These are phyloP conservation scores for Momotus momota DNA, from an alignment of 2,797 vertebrate genomes.

Conservation along the genomic window DNA sequence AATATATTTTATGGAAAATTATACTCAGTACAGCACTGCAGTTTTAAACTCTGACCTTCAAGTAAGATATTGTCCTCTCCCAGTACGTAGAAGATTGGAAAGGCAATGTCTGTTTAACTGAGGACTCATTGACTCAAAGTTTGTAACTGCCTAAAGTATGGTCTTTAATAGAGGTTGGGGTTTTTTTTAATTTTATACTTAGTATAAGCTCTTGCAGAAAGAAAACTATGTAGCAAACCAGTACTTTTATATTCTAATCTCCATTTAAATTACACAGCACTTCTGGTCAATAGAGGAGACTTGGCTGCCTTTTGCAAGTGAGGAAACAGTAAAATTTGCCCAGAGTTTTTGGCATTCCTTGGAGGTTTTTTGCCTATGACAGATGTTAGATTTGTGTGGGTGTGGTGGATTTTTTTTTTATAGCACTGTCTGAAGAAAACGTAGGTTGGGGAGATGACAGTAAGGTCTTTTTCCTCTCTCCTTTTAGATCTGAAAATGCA, in stretches of 20 bases:
- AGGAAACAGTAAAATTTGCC: background rate
- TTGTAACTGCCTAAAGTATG: background rate
- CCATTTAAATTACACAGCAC: background rate
- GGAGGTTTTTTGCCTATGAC: background rate
- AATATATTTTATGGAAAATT: background rate
- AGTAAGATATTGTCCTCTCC: background rate
- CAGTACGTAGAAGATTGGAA: background rate
- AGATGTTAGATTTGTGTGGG: slow-evolving; percentile 2
- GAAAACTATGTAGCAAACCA: background rate
- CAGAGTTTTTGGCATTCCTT: background rate
- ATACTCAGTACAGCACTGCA: background rate
- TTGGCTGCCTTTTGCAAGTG: background rate
- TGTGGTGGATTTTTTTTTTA: background rate
- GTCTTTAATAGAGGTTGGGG: background rate
- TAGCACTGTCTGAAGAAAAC: background rate
- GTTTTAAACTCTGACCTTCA: background rate
- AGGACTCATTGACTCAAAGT: background rate
- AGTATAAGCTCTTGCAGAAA: background rate
- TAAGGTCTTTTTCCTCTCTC: background rate
- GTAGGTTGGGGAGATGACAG: background rate
- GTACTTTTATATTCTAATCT: background rate
- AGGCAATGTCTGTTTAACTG: background rate
- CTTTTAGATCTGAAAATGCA: background rate
- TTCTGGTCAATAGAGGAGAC: background rate
- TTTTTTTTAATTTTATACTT: background rate